Conservation (phyloP, 1,140 invertebrate genomes). For the Tribolium castaneum region DNA sequence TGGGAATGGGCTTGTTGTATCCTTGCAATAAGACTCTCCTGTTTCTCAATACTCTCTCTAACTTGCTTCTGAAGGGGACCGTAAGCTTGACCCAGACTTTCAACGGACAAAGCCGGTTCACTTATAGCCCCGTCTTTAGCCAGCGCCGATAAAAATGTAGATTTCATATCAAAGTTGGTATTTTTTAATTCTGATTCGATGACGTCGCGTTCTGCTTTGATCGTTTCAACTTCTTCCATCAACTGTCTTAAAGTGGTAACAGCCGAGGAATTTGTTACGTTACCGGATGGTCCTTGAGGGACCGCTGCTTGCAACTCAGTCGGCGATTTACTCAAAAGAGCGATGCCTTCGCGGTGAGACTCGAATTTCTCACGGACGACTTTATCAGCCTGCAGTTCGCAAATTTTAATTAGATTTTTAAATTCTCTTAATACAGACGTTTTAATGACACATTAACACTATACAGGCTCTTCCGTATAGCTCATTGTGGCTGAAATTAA, state of each 20-base stretch:
- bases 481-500: too few species aligned
- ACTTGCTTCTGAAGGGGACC: conserved; percentile 86
- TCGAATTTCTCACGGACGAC: conserved; percentile 90
- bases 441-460: too few species aligned
- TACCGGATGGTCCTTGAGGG: conserved; percentile 67
- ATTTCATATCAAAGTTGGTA: conserved; percentile 86
- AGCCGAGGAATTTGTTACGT: conserved; percentile 70
- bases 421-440: too few species aligned
- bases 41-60: conserved; percentile 79
- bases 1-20: conserved; percentile 81
- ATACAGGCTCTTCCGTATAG: too few species aligned
- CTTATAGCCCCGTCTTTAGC: conserved; percentile 87
- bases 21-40: conserved; percentile 81
- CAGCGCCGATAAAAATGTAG: conserved; percentile 83
- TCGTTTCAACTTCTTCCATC: conserved; percentile 87
- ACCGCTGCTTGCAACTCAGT: conserved; percentile 73
- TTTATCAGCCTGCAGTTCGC: conserved; percentile 72
- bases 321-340: conserved; percentile 82
- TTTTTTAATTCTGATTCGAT: conserved; percentile 91
- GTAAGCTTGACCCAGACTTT: conserved; percentile 83
- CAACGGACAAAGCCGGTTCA: conserved; percentile 83
- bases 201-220: conserved; percentile 90
- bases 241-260: conserved; percentile 79
- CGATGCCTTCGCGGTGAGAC: conserved; percentile 82
- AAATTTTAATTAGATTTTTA: too few species aligned